Percentiles rank a stretch among this genome's conserved stretches.
Conservation (phyloP, 2,113 vertebrate species). For the Clinocottus analis region DNA sequence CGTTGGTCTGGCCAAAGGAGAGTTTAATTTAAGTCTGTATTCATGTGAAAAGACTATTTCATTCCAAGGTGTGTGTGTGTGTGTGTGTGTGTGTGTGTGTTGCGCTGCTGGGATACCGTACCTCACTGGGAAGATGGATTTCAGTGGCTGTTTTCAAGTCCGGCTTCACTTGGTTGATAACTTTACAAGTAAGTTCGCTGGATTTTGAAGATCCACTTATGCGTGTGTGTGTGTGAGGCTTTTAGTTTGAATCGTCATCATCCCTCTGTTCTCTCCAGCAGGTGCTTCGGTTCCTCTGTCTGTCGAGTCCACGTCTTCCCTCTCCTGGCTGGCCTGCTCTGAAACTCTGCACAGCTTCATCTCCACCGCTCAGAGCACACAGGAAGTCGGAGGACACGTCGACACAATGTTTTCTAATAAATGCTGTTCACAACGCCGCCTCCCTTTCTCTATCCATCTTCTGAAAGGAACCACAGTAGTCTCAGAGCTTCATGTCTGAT, state of each 20-base stretch:
- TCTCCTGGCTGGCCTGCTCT: conserved; percentile 6
- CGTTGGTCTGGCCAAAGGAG: conserved; percentile 54
- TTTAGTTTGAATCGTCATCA: not conserved
- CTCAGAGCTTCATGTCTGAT: too few relatives aligned
- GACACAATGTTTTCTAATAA: conserved; percentile 62
- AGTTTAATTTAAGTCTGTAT: conserved; percentile 28
- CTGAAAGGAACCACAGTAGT: not conserved
- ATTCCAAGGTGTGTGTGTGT: not conserved
- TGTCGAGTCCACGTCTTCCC: conserved; percentile 1
- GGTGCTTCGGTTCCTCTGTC: not conserved
- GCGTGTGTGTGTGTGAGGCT: not conserved
- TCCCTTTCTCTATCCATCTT: not conserved
- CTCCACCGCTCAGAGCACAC: conserved; percentile 43
- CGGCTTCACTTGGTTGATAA: too few relatives aligned
- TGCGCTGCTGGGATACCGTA: conserved; percentile 21
- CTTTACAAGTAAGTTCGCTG: too few relatives aligned
- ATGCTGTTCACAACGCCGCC: conserved; percentile 46
- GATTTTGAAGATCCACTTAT: too few relatives aligned
- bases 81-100: conserved; percentile 15
- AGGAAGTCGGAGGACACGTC: conserved; percentile 43
- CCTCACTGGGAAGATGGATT: not conserved
- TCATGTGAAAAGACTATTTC: conserved; percentile 11
- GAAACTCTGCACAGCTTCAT: conserved; percentile 36
- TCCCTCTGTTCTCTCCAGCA: not conserved
- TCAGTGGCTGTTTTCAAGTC: too few relatives aligned